Base-by-base conservation (phyloP, 2,888 invertebrate genomes). In the Trissoscelio sp. region DNA sequence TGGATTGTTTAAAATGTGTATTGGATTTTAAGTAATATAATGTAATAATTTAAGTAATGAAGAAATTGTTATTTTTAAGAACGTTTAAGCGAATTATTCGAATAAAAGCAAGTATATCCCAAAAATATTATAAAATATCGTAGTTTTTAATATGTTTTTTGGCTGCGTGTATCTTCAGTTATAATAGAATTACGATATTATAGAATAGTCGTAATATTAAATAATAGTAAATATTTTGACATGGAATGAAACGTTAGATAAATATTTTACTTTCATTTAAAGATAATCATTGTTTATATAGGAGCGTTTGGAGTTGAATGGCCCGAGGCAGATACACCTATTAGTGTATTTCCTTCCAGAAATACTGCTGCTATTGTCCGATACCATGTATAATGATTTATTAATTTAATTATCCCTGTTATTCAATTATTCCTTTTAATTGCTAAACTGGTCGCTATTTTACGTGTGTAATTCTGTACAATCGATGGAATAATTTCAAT, bases 401-500 rank as follows among this genome's bases (percentile, higher is more conserved):
- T 58, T 42, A 24, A 42, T 42, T 58, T 3, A 58, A 42, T 58
- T 58, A 42, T 42, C 58, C 14, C 3, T 11, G 11, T 42, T 58
- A 42, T 16, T 58, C 48, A 31, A 34, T 55, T 55, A 55, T 55
- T 34, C 16, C 55, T 55, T 34, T 55, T 55, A 55, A 16, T 34
- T 22, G n/a, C 39, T 42, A 14, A 42, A 22, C 1, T 22, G n/a
- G 24, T 7, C 12, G 2, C 3, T 48, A 48, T 22, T 48, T 24
- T 11, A n/a, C 44, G 11, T n/a, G 5, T 7, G 24, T 24, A 22
- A 48, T n/a, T 22, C n/a, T 22, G 24, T 12, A 4, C 5, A 1
- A 42, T 37, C 14, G 14, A 42, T 14, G 12, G 3, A 42, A 14
- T 42, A 42, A 42, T 42, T 14, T 42, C 39, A 42, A 14, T 42